Evolutionary conservation across 2,888 invertebrate genomes (phyloP).

Genomic region (Eledona agricola): DNA sequence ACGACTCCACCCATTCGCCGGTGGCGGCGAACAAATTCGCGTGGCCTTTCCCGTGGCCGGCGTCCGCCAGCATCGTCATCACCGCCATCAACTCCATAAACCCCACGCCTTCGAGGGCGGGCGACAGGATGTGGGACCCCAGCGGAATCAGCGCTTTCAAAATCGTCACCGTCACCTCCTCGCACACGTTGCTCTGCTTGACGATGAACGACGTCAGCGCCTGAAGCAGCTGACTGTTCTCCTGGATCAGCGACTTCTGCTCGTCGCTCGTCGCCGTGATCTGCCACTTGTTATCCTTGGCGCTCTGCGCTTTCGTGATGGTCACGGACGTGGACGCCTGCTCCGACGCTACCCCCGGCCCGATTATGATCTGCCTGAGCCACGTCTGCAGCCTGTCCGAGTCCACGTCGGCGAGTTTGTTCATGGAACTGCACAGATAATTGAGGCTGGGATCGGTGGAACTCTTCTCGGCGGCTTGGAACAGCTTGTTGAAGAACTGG

Average conservation of each 20-base stretch:
- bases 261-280: slow-evolving; percentile 37
- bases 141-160: slow-evolving; percentile 79
- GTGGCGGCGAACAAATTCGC: slow-evolving; percentile 80
- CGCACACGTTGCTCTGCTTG: slow-evolving; percentile 70
- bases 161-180: slow-evolving; percentile 71
- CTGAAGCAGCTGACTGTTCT: slow-evolving; percentile 76
- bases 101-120: slow-evolving; percentile 73
- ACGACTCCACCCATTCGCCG: slow-evolving; percentile 82
- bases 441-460: slow-evolving; percentile 71
- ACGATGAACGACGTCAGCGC: slow-evolving; percentile 78
- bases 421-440: slow-evolving; percentile 73
- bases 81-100: slow-evolving; percentile 81
- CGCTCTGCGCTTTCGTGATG: slow-evolving; percentile 60
- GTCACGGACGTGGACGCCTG: slow-evolving; percentile 59
- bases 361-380: slow-evolving; percentile 73
- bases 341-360: slow-evolving; percentile 66
- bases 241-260: slow-evolving; percentile 67
- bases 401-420: slow-evolving; percentile 72
- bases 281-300: slow-evolving; percentile 47
- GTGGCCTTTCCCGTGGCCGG: slow-evolving; percentile 84
- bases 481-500: slow-evolving; percentile 80
- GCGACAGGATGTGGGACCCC: slow-evolving; percentile 72
- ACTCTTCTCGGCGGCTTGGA: slow-evolving; percentile 71
- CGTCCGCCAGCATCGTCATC: slow-evolving; percentile 86
- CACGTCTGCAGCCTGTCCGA: slow-evolving; percentile 70